phyloP scores from a whole-genome alignment of 2,113 vertebrate species.

The Pyrgilauda ruficollis region DNA sequence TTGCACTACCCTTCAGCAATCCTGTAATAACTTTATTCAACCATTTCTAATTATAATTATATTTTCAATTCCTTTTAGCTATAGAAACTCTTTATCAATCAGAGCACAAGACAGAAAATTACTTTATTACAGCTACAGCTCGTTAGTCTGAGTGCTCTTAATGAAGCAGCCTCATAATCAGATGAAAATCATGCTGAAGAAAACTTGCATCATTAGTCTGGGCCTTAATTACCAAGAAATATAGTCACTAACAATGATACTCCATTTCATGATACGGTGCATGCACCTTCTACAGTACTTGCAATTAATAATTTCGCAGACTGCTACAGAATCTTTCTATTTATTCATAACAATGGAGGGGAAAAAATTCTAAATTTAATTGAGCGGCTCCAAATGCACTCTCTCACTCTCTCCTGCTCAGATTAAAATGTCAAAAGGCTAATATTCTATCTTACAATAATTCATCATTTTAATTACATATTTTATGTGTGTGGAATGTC shows the following conservation, averaged over 20 bases:
- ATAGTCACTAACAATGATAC: conserved; percentile 90
- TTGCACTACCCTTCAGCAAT: conserved; percentile 88
- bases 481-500: conserved; percentile 78
- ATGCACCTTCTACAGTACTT: conserved; percentile 82
- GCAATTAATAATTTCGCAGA: conserved; percentile 85
- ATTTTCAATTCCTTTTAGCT: conserved; percentile 92
- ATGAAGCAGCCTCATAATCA: conserved; percentile 99
- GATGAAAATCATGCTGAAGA: conserved; percentile 99
- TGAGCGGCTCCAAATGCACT: conserved; percentile 76
- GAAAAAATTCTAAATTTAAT: conserved; percentile 82
- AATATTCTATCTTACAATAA: conserved; percentile 85
- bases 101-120: conserved; percentile 96
- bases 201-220: conserved; percentile 98
- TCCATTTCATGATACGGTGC: conserved; percentile 85
- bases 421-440: conserved; percentile 89
- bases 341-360: conserved; percentile 87
- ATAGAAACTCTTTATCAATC: conserved; percentile 96
- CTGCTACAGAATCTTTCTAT: conserved; percentile 82
- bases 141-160: conserved; percentile 99
- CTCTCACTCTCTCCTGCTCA: conserved; percentile 69
- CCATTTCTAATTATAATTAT: conserved; percentile 94
- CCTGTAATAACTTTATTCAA: conserved; percentile 93
- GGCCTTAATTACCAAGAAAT: conserved; percentile 99
- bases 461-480: conserved; percentile 86
- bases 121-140: conserved; percentile 99